Conservation (phyloP, 2,888 invertebrate species). For the Cryptops parisi region DNA sequence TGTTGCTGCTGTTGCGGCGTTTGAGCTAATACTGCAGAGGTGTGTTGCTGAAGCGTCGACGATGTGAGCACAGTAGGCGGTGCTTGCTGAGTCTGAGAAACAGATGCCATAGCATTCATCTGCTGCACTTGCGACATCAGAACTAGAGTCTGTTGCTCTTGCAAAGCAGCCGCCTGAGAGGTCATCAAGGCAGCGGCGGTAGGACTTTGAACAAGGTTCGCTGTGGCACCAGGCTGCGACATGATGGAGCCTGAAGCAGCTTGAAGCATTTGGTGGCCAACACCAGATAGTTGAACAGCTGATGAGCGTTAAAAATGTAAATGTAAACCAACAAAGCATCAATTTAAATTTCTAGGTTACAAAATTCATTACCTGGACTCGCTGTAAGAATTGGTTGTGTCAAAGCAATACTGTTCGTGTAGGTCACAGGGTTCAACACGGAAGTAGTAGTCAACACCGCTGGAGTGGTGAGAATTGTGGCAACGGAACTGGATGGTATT, state of each 20-base stretch:
- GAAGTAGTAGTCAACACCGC: slow-evolving; percentile 1
- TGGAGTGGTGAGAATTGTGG: neutral
- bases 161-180: slow-evolving; percentile 1
- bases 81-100: neutral
- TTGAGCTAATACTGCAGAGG: neutral
- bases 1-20: slow-evolving; percentile 1
- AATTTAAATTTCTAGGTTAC: no score
- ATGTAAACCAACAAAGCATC: neutral
- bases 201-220: neutral
- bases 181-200: neutral
- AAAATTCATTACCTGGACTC: slow-evolving; percentile 1
- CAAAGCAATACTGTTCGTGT: slow-evolving; percentile 2
- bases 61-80: neutral
- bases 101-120: neutral
- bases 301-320: neutral
- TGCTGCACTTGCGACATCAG: slow-evolving; percentile 10
- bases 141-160: slow-evolving; percentile 9
- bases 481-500: neutral
- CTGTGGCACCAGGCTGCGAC: neutral
- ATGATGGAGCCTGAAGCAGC: neutral
- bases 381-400: slow-evolving; percentile 1
- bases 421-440: slow-evolving; percentile 3
- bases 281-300: neutral
- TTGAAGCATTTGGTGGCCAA: slow-evolving; percentile 4
- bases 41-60: neutral